Evolutionary conservation across 2,113 vertebrate species (phyloP).

Genomic region (Psilopsiagon aurifrons): DNA sequence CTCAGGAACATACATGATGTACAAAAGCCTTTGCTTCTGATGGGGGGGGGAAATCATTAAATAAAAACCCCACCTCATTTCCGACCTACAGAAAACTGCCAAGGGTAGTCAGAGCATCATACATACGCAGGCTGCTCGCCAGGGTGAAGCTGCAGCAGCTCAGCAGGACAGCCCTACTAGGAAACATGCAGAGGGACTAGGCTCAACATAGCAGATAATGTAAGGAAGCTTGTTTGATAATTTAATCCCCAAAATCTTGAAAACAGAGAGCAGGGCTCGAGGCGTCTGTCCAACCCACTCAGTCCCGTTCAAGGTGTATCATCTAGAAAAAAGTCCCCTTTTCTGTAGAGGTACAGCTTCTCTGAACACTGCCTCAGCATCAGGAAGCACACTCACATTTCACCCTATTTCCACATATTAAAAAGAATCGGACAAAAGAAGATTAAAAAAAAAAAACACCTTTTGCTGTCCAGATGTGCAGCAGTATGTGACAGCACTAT

Average conservation of each 20-base stretch:
- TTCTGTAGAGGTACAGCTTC: not conserved
- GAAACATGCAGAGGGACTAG: not conserved
- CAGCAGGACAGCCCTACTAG: not conserved
- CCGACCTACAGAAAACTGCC: not conserved
- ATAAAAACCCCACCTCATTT: not conserved
- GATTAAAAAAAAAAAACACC: not conserved
- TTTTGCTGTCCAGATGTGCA: not conserved
- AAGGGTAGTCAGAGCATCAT: not conserved
- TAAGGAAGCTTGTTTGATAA: not conserved
- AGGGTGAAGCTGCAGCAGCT: not conserved
- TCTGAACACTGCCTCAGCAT: not conserved
- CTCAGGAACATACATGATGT: accelerated
- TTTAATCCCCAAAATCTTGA: not conserved
- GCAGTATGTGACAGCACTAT: accelerated
- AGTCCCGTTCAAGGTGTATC: not conserved
- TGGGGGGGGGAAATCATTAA: not conserved
- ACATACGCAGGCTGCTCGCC: accelerated
- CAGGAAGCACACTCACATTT: not conserved
- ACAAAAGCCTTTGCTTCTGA: not conserved
- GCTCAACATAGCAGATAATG: not conserved
- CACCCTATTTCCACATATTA: not conserved
- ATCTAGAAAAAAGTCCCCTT: not conserved
- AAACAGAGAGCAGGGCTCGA: not conserved
- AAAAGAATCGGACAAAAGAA: not conserved
- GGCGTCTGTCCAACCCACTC: not conserved